Conservation (phyloP, 1,140 invertebrate species). For the Andricus grossulariae region DNA sequence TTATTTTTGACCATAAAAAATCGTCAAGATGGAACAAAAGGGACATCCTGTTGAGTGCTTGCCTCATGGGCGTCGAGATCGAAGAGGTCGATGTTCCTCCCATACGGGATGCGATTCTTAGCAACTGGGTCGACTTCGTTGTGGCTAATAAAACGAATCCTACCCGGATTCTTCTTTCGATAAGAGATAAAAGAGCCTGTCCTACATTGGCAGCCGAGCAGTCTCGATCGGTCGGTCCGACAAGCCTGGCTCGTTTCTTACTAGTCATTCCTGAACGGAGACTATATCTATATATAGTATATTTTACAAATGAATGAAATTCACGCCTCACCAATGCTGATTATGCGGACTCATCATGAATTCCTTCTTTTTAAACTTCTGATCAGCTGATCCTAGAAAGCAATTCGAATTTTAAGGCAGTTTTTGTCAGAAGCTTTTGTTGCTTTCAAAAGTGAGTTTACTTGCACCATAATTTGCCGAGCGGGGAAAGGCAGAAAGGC, state of each 20-base stretch:
- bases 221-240: conserved; percentile 3
- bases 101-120: conserved; percentile 51
- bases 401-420: no score
- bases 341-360: no score
- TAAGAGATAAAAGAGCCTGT: conserved; percentile 51
- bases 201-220: conserved; percentile 43
- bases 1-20: not conserved
- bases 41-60: not conserved
- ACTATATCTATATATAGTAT: no score
- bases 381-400: no score
- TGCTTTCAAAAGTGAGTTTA: conserved; percentile 37
- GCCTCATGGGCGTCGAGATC: not conserved
- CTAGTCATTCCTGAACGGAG: not conserved
- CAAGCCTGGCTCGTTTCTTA: not conserved
- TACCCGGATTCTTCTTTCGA: conserved; percentile 55
- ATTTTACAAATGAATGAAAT: no score
- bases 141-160: conserved; percentile 46
- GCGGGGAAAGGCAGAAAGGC: conserved; percentile 32
- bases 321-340: no score
- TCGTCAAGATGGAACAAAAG: not conserved
- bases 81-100: not conserved
- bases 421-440: no score
- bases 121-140: conserved; percentile 50
- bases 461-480: conserved; percentile 18
- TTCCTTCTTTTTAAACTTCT: no score